These are phyloP conservation scores for Eubasilissa splendida DNA, from an alignment of 2,888 invertebrate genomes.

Conservation along the genomic window DNA sequence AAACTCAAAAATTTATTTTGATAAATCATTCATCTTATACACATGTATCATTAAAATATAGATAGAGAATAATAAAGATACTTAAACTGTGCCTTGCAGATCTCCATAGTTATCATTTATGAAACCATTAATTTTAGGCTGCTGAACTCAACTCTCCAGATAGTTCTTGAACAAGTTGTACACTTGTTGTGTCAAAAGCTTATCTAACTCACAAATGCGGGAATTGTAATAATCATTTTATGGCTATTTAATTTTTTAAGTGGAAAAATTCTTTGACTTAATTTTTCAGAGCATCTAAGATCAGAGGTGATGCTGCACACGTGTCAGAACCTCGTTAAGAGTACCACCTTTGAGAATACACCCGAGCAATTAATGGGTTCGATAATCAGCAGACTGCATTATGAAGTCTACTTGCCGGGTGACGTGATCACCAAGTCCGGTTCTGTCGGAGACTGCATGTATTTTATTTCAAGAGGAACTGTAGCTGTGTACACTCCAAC, in stretches of 20 bases:
- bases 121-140: not conserved
- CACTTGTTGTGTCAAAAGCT: too few species aligned
- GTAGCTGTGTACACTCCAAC: conserved; percentile 75
- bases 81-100: too few species aligned
- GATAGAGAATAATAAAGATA: too few species aligned
- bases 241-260: too few species aligned
- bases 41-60: too few species aligned
- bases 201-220: too few species aligned
- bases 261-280: not conserved
- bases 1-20: too few species aligned
- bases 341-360: conserved; percentile 71
- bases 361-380: conserved; percentile 69
- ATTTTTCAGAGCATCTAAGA: conserved; percentile 66
- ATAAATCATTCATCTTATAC: too few species aligned
- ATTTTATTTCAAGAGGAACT: conserved; percentile 75
- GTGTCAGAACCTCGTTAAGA: conserved; percentile 72
- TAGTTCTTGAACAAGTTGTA: too few species aligned
- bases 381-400: conserved; percentile 70
- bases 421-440: conserved; percentile 75
- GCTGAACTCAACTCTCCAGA: too few species aligned
- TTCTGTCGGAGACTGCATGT: conserved; percentile 76
- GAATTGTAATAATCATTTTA: too few species aligned
- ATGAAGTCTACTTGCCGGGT: conserved; percentile 75
- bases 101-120: not conserved
- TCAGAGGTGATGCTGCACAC: conserved; percentile 73